A percentile compares a stretch with the other conserved stretches of the same genome.
Evolutionary conservation across 2,113 vertebrate genomes (phyloP).

Genomic region (Zosterops borbonicus): DNA sequence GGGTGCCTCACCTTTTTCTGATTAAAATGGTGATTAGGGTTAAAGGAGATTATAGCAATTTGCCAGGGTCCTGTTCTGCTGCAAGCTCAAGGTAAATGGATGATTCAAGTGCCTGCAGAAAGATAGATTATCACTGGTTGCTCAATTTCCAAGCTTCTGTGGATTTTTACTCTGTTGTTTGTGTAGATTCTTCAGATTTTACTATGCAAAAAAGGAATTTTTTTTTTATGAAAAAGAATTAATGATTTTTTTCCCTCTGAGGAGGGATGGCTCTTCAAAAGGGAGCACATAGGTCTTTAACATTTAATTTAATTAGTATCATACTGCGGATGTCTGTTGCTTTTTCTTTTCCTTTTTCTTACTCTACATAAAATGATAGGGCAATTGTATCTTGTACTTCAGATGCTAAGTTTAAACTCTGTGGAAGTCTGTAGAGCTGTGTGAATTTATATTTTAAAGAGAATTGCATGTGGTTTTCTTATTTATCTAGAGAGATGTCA

Average conservation of each 20-base stretch:
- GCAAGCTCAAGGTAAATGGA: neutral
- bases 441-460: neutral
- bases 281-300: rapidly evolving
- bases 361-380: neutral
- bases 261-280: neutral
- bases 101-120: neutral
- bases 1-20: neutral
- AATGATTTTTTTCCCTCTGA: neutral
- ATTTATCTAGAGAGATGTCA: neutral
- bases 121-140: neutral
- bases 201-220: neutral
- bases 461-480: neutral
- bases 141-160: neutral
- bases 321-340: neutral
- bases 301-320: neutral
- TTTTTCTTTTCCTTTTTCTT: neutral
- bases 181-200: neutral
- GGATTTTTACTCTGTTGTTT: neutral
- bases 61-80: neutral
- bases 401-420: neutral
- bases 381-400: neutral
- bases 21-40: constrained; percentile 47
- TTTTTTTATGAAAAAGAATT: neutral
- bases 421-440: neutral
- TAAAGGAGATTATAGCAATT: constrained; percentile 41